Evolutionary conservation across 2,113 vertebrate genomes (phyloP).

Genomic region (Gadus macrocephalus): DNA sequence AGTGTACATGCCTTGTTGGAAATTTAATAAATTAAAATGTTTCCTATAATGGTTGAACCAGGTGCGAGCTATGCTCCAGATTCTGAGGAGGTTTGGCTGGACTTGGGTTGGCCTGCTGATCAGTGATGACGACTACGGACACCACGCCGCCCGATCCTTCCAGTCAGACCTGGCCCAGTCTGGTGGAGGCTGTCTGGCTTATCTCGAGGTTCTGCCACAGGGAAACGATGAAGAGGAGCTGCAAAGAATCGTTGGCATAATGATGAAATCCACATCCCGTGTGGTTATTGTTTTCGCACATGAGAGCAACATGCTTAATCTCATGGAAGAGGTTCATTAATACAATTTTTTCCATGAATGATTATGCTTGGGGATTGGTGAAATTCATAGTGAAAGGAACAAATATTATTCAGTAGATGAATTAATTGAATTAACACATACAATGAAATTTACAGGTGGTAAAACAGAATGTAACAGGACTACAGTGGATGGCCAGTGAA

Average conservation of each 20-base stretch:
- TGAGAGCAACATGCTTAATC: slow-evolving; percentile 28
- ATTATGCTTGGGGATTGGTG: neutral
- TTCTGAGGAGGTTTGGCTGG: slow-evolving; percentile 51
- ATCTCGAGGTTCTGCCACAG: slow-evolving; percentile 44
- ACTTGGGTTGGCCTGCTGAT: slow-evolving; percentile 56
- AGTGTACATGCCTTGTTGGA: neutral
- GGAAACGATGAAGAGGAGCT: slow-evolving; percentile 34
- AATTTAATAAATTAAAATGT: neutral
- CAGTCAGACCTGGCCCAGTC: slow-evolving; percentile 32
- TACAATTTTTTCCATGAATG: neutral
- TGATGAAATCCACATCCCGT: slow-evolving; percentile 11
- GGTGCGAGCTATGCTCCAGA: slow-evolving; percentile 42
- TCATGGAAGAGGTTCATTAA: slow-evolving; percentile 37
- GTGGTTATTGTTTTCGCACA: slow-evolving; percentile 3
- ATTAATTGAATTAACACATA: neutral
- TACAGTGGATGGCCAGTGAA: slow-evolving; percentile 61
- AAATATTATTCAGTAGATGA: too few relatives aligned
- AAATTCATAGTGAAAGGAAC: neutral
- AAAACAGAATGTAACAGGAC: slow-evolving; percentile 41
- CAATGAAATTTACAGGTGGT: slow-evolving; percentile 13
- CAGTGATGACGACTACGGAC: slow-evolving; percentile 62
- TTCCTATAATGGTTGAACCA: slow-evolving; percentile 10
- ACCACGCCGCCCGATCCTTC: slow-evolving; percentile 48
- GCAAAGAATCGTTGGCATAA: slow-evolving; percentile 30
- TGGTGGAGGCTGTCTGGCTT: slow-evolving; percentile 47